Conservation (phyloP, 2,113 vertebrate genomes). For the Sigmodon hispidus region DNA sequence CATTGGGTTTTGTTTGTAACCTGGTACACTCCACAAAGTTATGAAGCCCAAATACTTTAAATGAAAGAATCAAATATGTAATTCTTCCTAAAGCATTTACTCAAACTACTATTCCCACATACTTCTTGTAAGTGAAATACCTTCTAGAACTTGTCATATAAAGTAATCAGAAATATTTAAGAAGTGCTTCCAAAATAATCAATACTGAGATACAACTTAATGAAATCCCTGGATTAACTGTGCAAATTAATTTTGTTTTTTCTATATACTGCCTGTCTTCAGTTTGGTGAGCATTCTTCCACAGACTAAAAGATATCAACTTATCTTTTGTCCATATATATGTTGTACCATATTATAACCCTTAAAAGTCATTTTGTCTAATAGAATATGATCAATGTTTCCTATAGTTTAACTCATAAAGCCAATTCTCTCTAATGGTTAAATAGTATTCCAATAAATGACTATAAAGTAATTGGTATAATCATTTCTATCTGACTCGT, state of each 20-base stretch:
- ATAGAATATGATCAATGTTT: background rate
- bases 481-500: background rate
- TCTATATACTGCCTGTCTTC: background rate
- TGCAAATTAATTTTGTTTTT: background rate
- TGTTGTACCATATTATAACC: background rate
- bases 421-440: background rate
- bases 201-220: background rate
- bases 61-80: background rate
- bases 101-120: background rate
- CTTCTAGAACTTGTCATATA: background rate
- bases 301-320: background rate
- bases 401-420: background rate
- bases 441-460: background rate
- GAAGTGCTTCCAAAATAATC: background rate
- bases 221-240: background rate
- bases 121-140: background rate
- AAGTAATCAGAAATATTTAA: background rate
- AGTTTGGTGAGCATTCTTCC: background rate
- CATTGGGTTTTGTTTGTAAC: background rate
- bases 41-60: background rate
- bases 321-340: background rate
- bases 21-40: background rate
- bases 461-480: background rate
- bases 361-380: background rate
- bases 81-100: background rate